Percentiles rank a stretch among this genome's conserved stretches.
Evolutionary conservation across 2,797 vertebrate genomes (phyloP).

Genomic region (Bradypodion pumilum): DNA sequence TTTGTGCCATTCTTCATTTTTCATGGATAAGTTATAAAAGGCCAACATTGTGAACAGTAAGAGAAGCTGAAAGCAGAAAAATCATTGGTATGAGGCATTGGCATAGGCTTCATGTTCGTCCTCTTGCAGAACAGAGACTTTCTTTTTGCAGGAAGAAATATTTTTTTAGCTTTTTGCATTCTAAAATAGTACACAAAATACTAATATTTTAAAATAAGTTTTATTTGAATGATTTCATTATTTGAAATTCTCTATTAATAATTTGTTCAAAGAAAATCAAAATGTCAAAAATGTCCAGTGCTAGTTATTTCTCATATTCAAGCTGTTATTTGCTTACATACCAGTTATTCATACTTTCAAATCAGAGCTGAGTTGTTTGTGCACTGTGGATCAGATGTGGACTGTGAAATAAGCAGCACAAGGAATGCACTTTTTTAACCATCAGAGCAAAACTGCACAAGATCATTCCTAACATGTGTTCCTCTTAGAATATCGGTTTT

Average conservation of each 20-base stretch:
- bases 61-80: accelerated
- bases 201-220: background rate
- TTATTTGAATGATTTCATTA: background rate
- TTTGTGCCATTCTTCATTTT: background rate
- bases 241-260: background rate
- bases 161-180: background rate
- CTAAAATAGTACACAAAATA: background rate
- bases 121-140: background rate
- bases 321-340: background rate
- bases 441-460: background rate
- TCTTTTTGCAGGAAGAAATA: background rate
- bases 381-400: no score
- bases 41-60: background rate
- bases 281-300: no score
- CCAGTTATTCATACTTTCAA: background rate
- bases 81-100: background rate
- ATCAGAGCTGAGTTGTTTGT: background rate
- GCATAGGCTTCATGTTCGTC: background rate
- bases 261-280: background rate
- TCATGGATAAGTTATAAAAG: background rate
- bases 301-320: background rate
- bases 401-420: background rate
- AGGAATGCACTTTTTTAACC: background rate
- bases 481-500: background rate
- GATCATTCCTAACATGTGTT: background rate